Conservation (phyloP, 1,140 invertebrate genomes). For the Psilanteris sp. region DNA sequence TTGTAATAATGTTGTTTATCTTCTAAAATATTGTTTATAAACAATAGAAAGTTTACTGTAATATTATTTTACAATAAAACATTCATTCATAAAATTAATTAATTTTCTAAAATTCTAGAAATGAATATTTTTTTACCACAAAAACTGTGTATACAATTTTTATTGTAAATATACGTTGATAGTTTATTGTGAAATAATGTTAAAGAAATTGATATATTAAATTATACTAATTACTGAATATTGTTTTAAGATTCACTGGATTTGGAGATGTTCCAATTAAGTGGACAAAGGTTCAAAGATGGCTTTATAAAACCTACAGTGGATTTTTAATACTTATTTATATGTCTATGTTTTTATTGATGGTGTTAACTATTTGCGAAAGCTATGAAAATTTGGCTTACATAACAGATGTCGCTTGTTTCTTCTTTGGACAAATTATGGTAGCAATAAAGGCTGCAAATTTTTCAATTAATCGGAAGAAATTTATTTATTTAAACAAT, state of each 20-base stretch:
- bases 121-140: slow-evolving; percentile 3
- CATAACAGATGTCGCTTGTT: slow-evolving; percentile 6
- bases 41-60: no score
- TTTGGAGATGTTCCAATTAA: no score
- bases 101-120: no score
- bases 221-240: no score
- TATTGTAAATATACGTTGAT: slow-evolving; percentile 6
- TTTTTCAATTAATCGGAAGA: background rate
- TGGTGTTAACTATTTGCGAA: background rate
- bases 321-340: background rate
- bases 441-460: slow-evolving; percentile 2
- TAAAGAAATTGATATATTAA: no score
- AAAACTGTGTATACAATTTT: background rate
- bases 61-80: no score
- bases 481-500: slow-evolving; percentile 1
- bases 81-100: no score
- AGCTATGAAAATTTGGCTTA: background rate
- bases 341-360: background rate
- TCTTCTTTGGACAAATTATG: slow-evolving; percentile 10
- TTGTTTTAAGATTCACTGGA: slow-evolving; percentile 4
- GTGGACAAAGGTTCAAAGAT: slow-evolving; percentile 2
- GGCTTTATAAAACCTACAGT: background rate
- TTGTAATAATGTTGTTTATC: no score
- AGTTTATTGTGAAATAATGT: background rate
- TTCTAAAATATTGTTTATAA: no score